Conservation (phyloP, 2,888 invertebrate species). For the Cylloceria caligata region DNA sequence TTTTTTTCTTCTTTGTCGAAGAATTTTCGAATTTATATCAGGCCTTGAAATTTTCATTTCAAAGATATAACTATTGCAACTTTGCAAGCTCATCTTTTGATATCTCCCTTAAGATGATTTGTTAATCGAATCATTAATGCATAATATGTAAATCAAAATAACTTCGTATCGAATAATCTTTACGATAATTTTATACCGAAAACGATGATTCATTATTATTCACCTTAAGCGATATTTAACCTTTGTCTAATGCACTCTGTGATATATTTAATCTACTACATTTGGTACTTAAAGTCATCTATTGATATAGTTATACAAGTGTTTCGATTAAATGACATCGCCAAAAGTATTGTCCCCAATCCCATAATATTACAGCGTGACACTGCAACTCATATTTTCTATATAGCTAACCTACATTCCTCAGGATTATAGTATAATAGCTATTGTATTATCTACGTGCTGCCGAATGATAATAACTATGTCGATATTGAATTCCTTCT, state of each 20-base stretch:
- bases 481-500: conserved; percentile 63
- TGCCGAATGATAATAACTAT: conserved; percentile 38
- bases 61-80: too few relatives aligned
- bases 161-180: neutral
- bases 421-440: conserved; percentile 50
- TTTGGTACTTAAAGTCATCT: conserved; percentile 11
- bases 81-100: too few relatives aligned
- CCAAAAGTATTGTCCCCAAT: neutral
- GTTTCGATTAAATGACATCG: conserved; percentile 39
- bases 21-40: too few relatives aligned
- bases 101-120: too few relatives aligned
- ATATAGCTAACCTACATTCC: conserved; percentile 40
- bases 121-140: too few relatives aligned
- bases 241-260: neutral
- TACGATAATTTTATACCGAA: neutral
- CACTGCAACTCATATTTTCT: conserved; percentile 22
- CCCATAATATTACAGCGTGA: conserved; percentile 34
- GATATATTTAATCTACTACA: neutral
- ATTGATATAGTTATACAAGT: conserved; percentile 33
- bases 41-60: too few relatives aligned
- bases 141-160: neutral
- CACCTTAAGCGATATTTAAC: neutral
- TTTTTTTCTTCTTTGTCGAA: too few relatives aligned
- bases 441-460: conserved; percentile 49
- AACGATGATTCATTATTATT: conserved; percentile 2